Conservation (phyloP, 1,140 invertebrate genomes). For the Neelides sp. region DNA sequence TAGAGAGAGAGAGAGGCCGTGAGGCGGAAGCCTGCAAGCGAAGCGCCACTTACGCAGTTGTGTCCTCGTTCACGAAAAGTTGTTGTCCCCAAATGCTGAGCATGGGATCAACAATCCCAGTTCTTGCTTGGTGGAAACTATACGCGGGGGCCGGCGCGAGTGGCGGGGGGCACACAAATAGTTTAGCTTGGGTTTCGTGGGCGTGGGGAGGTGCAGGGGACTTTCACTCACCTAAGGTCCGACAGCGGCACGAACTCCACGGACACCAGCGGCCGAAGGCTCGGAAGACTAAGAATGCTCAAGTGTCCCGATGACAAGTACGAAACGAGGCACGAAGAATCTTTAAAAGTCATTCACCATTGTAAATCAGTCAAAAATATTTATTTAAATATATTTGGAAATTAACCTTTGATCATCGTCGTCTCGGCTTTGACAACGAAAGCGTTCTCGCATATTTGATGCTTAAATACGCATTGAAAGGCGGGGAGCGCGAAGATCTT, state of each 20-base stretch:
- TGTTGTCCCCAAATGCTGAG: conserved; percentile 93
- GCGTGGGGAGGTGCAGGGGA: not conserved
- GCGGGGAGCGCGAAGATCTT: conserved; percentile 85
- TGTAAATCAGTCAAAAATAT: not conserved
- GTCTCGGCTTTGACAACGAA: conserved; percentile 91
- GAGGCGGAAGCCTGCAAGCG: too few species aligned
- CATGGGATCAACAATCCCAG: conserved; percentile 91
- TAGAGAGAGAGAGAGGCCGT: not conserved
- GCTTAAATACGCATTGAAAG: conserved; percentile 77
- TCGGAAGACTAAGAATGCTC: conserved; percentile 81
- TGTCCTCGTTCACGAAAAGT: conserved; percentile 90
- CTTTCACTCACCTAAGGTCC: conserved; percentile 68
- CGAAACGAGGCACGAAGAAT: conserved; percentile 83
- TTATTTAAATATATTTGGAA: not conserved
- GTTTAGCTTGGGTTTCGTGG: too few species aligned
- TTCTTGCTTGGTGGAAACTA: conserved; percentile 79
- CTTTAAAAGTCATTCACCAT: conserved; percentile 44
- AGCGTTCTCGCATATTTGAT: conserved; percentile 63
- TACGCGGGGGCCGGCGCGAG: too few species aligned
- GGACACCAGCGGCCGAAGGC: conserved; percentile 76
- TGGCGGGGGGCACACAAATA: too few species aligned
- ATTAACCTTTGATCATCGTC: conserved; percentile 77
- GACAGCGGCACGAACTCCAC: conserved; percentile 84
- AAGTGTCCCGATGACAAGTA: conserved; percentile 89
- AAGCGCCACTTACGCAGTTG: conserved; percentile 91